Evolutionary conservation across 92 coral and sea anemone species (phyloP).

Genomic region (Epizoanthus scotinus): DNA sequence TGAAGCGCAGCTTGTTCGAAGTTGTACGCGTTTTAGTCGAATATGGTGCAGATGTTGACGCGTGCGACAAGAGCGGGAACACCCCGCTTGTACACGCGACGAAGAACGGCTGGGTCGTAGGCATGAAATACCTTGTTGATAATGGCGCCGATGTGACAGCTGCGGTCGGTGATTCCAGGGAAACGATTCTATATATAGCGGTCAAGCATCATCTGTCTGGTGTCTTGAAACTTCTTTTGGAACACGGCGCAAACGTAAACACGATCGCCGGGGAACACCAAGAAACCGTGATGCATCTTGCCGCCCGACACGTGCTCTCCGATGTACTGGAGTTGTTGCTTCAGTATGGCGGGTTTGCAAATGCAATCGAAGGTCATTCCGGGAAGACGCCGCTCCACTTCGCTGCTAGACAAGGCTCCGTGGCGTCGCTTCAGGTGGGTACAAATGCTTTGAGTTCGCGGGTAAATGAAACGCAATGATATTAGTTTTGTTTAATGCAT

Average conservation of each 20-base stretch:
- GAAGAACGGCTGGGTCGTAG: constrained; percentile 38
- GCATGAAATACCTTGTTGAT: constrained; percentile 21
- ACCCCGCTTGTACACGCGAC: constrained; percentile 39
- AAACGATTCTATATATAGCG: constrained; percentile 36
- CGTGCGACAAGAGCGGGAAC: constrained; percentile 28
- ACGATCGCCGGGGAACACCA: constrained; percentile 32
- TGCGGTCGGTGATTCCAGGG: constrained; percentile 35
- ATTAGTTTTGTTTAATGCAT: too few species aligned
- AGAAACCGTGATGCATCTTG: constrained; percentile 35
- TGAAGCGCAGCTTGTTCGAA: constrained; percentile 28
- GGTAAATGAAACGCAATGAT: background rate
- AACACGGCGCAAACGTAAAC: constrained; percentile 32
- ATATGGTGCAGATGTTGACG: constrained; percentile 19
- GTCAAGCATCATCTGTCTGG: constrained; percentile 41
- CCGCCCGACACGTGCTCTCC: constrained; percentile 35
- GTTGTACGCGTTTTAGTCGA: constrained; percentile 33
- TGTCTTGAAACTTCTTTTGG: constrained; percentile 22
- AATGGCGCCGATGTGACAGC: constrained; percentile 32
- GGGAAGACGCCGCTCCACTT: constrained; percentile 39
- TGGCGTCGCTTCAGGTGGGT: constrained; percentile 40
- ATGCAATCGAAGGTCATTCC: constrained; percentile 35
- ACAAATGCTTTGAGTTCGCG: background rate
- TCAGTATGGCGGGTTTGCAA: constrained; percentile 22
- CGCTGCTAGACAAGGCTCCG: constrained; percentile 35
- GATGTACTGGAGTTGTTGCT: constrained; percentile 31